Evolutionary conservation across 2,113 vertebrate species (phyloP), one percentile per base, ranked within the genome.

Genomic region (Zapus hudsonius): DNA sequence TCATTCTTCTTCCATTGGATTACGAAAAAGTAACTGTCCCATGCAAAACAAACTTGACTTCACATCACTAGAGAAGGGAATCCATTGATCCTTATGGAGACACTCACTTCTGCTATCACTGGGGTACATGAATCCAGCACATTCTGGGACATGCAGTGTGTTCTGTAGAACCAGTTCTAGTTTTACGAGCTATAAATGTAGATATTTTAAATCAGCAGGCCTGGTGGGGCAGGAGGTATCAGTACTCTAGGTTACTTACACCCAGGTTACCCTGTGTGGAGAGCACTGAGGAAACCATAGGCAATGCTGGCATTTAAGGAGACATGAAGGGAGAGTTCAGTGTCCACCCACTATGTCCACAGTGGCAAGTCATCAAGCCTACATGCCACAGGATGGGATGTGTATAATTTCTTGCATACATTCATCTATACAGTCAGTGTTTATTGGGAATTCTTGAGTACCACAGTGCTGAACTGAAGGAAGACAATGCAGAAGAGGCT

Each of bases 81-180:
- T 96, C 33, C 92, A 93, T 86, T 92, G 86, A n/a, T 78, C 75
- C 64, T 89, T 80, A 84, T 90, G 84, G 64, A 92, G 42, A 92
- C 15, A 0, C 59, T 42, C 3, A 31, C 70, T 95, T 92, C 78
- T 88, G 79, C 92, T 96, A 94, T 96, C 92, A 89, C 89, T 76
- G 47, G 57, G 67, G 91, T 81, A 80, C 61, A 87, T 94, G 76
- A 96, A 97, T 95, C 94, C 92, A 72, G 19, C 0, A 3, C 2
- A 93, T 89, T 72, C 90, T 92, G 89, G 72, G 91, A 96, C 87
- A 63, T 86, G 27, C 93, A 95, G 83, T 78, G 91, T 92, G 81
- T 96, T 95, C 86, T 91, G 29, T 59, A 11, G 31, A 19, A 93
- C 44, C 44, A 36, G 70, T 83, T 73, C 47, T 90, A 57, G 31